These are phyloP conservation scores for Ametastegia equiseti DNA, from an alignment of 2,888 invertebrate genomes.

Conservation along the genomic window DNA sequence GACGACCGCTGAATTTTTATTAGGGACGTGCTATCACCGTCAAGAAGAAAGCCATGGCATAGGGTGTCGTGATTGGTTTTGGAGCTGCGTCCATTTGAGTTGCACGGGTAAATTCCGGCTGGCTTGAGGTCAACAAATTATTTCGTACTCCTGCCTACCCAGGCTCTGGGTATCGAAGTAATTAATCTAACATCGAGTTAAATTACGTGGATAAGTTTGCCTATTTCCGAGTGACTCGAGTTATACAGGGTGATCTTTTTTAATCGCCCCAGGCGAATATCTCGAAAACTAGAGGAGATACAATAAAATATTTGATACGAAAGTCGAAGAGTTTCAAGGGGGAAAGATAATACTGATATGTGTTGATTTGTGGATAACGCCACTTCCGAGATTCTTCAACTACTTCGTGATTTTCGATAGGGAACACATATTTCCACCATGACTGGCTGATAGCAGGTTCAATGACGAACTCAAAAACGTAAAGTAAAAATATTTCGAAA, in stretches of 20 bases:
- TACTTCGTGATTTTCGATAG: too few species aligned
- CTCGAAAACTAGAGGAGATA: too few species aligned
- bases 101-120: conserved; percentile 17
- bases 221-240: not conserved
- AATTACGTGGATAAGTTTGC: not conserved
- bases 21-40: conserved; percentile 67
- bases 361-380: too few species aligned
- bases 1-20: conserved; percentile 71
- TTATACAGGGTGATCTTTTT: not conserved
- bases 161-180: not conserved
- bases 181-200: not conserved
- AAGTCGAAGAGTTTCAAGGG: too few species aligned
- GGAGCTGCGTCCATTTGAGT: conserved; percentile 1
- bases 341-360: too few species aligned
- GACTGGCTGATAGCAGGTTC: too few species aligned
- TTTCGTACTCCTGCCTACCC: not conserved
- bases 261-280: too few species aligned
- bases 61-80: conserved; percentile 60
- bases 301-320: too few species aligned
- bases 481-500: too few species aligned
- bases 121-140: not conserved
- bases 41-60: conserved; percentile 72
- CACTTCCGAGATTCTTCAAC: too few species aligned
- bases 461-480: too few species aligned
- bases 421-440: too few species aligned